Conservation (phyloP, 2,888 invertebrate species). For the Andrena minutula region DNA sequence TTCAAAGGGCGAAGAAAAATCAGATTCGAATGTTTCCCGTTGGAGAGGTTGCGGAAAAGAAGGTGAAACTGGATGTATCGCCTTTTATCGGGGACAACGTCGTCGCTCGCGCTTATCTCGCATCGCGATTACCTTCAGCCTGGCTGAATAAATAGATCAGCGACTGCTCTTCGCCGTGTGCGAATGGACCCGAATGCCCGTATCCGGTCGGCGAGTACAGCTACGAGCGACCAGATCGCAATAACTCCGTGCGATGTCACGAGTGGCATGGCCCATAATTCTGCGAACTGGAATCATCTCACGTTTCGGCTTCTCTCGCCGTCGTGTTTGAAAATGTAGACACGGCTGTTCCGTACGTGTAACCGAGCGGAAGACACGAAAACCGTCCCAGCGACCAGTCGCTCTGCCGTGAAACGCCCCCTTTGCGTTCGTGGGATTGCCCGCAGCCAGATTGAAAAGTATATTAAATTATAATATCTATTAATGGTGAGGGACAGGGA, state of each 20-base stretch:
- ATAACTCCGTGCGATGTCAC: slow-evolving; percentile 54
- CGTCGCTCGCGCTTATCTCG: slow-evolving; percentile 48
- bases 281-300: slow-evolving; percentile 55
- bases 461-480: background rate
- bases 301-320: slow-evolving; percentile 48
- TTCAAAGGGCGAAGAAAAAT: slow-evolving; percentile 8
- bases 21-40: slow-evolving; percentile 32
- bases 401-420: background rate
- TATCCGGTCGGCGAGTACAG: slow-evolving; percentile 34
- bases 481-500: background rate
- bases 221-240: slow-evolving; percentile 43
- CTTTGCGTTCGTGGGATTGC: background rate
- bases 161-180: slow-evolving; percentile 32
- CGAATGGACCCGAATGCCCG: slow-evolving; percentile 51
- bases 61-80: slow-evolving; percentile 18
- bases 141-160: slow-evolving; percentile 64
- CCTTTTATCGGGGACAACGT: slow-evolving; percentile 48
- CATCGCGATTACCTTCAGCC: slow-evolving; percentile 50
- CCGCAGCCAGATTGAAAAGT: background rate
- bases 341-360: background rate
- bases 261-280: slow-evolving; percentile 49
- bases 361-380: slow-evolving; percentile 27
- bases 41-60: slow-evolving; percentile 30
- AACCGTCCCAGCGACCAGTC: slow-evolving; percentile 12
- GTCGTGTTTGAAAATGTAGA: slow-evolving; percentile 40